Base-by-base conservation (phyloP, 2,888 invertebrate genomes). In the Melinaea menophilus region DNA sequence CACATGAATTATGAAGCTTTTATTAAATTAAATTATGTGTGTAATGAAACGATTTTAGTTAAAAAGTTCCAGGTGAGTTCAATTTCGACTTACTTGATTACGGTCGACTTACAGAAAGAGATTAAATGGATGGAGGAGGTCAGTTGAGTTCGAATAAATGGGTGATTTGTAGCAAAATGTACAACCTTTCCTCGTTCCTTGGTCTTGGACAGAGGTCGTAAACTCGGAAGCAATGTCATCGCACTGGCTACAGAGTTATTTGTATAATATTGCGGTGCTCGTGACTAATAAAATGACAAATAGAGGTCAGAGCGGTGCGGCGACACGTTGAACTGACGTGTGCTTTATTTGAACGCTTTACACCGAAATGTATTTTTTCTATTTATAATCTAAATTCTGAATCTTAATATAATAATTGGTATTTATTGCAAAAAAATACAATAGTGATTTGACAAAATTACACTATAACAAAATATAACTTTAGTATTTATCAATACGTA, bases 271-370 rank as follows among this genome's bases (percentile, higher is more conserved):
- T 85, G 84, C 84, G 80, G 81, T 76, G 77, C 79, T 79, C 79
- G 81, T 81, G 82, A 84, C 87, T 88, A 88, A 89, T 88, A 88
- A 88, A 88, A 88, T 88, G 87, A 88, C 87, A 88, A 87, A 88
- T 88, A 84, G 84, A 79, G 80, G 73, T 79, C 79, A n/a, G 75
- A 77, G 73, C 72, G 71, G 66, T 69, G 70, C 74, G 74, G 55
- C 75, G 76, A 81, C 81, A 79, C 76, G 78, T 74, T 67, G 79
- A 66, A 69, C 71, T 73, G 66, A 69, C 73, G 76, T 72, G 71
- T 71, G 75, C 72, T 73, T 71, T 77, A 76, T 75, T 63, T 67
- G 56, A 55, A 61, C 48, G 7, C n/a, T 22, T 48, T 48, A 48
- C n/a, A 7, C 48, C n/a, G 22, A 48, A 22, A 22, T 22, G 22